phyloP scores from a whole-genome alignment of 2,888 invertebrate species.

The Poecilobothrus nobilitatus region DNA sequence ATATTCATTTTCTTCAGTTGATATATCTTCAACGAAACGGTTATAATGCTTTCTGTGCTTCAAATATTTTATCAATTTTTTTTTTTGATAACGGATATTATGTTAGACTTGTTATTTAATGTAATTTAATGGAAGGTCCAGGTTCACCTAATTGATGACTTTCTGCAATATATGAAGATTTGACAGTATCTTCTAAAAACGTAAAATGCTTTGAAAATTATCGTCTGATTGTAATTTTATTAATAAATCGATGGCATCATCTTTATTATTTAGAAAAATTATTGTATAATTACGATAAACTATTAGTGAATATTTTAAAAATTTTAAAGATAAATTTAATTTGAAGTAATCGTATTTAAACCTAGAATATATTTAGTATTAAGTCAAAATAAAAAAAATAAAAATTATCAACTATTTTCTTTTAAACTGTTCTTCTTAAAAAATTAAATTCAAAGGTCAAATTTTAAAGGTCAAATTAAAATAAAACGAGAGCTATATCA shows the following conservation, averaged over 20 bases:
- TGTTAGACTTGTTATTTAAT: constrained; percentile 21
- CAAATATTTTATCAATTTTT: constrained; percentile 31
- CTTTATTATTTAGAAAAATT: constrained; percentile 49
- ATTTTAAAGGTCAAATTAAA: no score
- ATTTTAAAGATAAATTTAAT: no score
- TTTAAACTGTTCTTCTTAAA: no score
- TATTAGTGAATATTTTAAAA: no score
- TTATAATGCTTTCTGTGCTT: constrained; percentile 47
- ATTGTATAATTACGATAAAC: no score
- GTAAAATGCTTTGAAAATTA: constrained; percentile 28
- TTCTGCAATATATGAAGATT: constrained; percentile 27
- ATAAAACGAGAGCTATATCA: no score
- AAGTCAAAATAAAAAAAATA: no score
- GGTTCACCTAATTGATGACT: constrained; percentile 18
- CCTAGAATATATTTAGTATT: no score
- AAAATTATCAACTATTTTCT: no score
- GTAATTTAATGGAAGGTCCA: constrained; percentile 31
- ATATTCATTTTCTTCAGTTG: constrained; percentile 59
- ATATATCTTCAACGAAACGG: constrained; percentile 52
- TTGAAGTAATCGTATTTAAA: no score
- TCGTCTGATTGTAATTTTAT: constrained; percentile 38
- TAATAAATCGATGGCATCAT: constrained; percentile 53
- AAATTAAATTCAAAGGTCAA: no score
- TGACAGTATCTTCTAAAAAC: constrained; percentile 39
- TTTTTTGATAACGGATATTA: constrained; percentile 28